phyloP scores from a whole-genome alignment of 2,113 vertebrate species.

The Varanus salvator region DNA sequence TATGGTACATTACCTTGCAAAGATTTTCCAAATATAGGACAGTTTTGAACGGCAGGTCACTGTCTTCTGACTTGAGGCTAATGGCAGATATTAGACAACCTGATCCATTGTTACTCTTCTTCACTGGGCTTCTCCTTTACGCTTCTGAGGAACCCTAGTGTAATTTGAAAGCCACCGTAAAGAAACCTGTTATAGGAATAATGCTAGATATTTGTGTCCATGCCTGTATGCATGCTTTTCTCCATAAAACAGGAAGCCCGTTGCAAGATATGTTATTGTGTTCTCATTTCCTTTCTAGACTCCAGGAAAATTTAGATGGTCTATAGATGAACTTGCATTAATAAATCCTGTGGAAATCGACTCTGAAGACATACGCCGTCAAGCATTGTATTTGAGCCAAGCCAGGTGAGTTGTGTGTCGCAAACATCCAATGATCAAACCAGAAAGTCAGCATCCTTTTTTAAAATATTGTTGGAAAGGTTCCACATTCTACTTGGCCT shows the following conservation, averaged over 20 bases:
- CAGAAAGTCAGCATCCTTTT: not conserved
- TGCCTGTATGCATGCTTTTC: slow-evolving; percentile 21
- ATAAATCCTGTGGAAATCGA: slow-evolving; percentile 95
- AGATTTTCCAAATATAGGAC: not conserved
- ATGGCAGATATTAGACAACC: not conserved
- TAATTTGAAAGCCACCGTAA: not conserved
- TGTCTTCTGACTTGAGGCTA: not conserved
- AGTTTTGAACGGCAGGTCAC: not conserved
- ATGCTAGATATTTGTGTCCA: slow-evolving; percentile 26
- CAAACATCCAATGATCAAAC: not conserved
- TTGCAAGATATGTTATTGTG: slow-evolving; percentile 30
- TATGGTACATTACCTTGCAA: not conserved
- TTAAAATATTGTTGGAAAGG: not conserved
- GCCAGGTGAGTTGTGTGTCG: slow-evolving; percentile 81
- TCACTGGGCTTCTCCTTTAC: not conserved
- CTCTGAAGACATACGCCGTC: slow-evolving; percentile 91
- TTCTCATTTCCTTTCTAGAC: slow-evolving; percentile 80
- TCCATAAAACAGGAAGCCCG: slow-evolving; percentile 37
- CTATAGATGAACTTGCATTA: slow-evolving; percentile 94
- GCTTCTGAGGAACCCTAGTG: too few species aligned
- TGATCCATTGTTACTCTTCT: not conserved
- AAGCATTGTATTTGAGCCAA: slow-evolving; percentile 90
- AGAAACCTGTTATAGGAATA: not conserved
- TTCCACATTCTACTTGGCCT: too few species aligned
- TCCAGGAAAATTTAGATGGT: slow-evolving; percentile 94